Evolutionary conservation across 2,113 vertebrate species (phyloP), one percentile per base, ranked within the genome.

Genomic region (Hippocampus comes): DNA sequence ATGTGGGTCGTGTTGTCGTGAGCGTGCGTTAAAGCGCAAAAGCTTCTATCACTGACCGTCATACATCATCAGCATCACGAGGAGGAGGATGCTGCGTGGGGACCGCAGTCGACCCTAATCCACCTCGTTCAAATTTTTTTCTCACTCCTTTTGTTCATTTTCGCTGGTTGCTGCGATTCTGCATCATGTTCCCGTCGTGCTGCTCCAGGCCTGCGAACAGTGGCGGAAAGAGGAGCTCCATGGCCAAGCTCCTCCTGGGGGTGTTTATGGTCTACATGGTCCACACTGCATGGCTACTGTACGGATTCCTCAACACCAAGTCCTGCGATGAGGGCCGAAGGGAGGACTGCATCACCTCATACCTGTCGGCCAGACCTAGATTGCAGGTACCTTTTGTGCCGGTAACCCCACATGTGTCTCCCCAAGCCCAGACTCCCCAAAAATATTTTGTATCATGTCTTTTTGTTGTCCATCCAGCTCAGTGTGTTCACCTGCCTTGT

Each of bases 271-370:
- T 96, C 2, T 98, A 98, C 71, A 93, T 94, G 90, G 91, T 90
- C 63, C 97, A 98, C 91, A 98, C 95, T 56, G 96, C 94, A 87
- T 98, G 97, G 96, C 93, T 98, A 61, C 95, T 98, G 88, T 96
- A 96, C 77, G 94, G 96, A 82, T 98, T 98, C 83, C 91, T 98
- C 70, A 94, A 95, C 89, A 96, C 95, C 9, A 95, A 94, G 83
- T 93, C 95, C 42, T 98, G 97, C 90, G 91, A 93, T 12, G 67
- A 70, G 53, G 79, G 65, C 25, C 87, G 53, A 73, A 79, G 81
- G 72, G 92, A 92, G 25, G 88, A 77, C 67, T 98, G 97, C 84
- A 93, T 99, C 74, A 89, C 88, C 85, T 95, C 97, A 6, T 97
- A 97, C 89, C 87, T 98, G 80, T 87, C 93, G 6, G 90, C 83